These are phyloP conservation scores for Brachypodius melanocephalos DNA, from an alignment of 2,113 vertebrate species.

Conservation along the genomic window DNA sequence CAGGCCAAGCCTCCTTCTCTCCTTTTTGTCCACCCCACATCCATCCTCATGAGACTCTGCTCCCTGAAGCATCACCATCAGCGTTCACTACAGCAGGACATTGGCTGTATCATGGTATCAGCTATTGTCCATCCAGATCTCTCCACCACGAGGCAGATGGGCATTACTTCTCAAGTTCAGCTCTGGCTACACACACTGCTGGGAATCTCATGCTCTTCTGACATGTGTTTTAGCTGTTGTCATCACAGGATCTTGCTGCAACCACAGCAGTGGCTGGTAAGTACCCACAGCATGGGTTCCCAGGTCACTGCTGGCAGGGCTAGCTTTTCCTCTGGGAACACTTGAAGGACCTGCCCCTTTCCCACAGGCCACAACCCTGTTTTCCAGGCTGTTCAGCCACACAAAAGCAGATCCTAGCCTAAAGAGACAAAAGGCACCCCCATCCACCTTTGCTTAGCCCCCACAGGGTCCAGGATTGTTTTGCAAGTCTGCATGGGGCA, in stretches of 20 bases:
- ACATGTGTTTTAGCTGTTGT: not conserved
- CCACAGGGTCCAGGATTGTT: not conserved
- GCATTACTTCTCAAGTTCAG: not conserved
- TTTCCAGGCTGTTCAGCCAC: not conserved
- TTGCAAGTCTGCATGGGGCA: not conserved
- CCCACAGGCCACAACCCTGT: not conserved
- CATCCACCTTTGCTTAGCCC: not conserved
- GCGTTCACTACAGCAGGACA: not conserved
- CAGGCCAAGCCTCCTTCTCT: not conserved
- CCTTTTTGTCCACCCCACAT: not conserved
- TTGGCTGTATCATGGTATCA: fast-evolving
- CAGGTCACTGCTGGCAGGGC: not conserved
- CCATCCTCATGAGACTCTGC: not conserved
- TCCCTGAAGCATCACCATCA: not conserved
- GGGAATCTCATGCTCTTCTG: not conserved
- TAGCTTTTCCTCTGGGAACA: not conserved
- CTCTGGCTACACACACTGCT: not conserved
- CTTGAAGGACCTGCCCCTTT: not conserved
- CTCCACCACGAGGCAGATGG: fast-evolving
- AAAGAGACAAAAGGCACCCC: not conserved
- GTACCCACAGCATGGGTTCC: not conserved
- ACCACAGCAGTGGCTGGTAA: not conserved
- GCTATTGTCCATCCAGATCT: not conserved
- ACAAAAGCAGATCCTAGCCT: not conserved
- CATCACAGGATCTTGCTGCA: not conserved